A percentile compares a stretch with the other conserved stretches of the same genome.
Conservation (phyloP, 2,888 invertebrate species). For the Venustoraphidia nigricollis region DNA sequence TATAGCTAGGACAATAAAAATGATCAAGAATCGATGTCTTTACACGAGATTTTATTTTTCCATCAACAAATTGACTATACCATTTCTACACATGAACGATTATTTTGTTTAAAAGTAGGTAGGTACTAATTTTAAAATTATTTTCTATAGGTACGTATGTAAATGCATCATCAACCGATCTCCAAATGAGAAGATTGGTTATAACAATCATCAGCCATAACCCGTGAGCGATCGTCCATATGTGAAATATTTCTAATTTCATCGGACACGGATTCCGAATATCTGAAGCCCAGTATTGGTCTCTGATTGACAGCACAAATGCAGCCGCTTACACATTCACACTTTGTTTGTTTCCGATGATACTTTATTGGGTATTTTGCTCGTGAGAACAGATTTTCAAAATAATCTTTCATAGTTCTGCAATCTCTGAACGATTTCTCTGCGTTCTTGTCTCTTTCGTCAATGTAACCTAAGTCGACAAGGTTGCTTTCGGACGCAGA, state of each 20-base stretch:
- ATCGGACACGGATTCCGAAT: background rate
- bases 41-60: too few relatives aligned
- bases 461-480: constrained; percentile 1
- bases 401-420: constrained; percentile 6
- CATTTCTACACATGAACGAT: too few relatives aligned
- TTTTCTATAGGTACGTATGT: too few relatives aligned
- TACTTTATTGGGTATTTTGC: constrained; percentile 1
- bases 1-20: too few relatives aligned
- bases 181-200: too few relatives aligned
- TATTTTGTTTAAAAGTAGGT: too few relatives aligned
- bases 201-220: background rate
- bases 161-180: too few relatives aligned
- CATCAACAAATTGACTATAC: too few relatives aligned
- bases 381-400: constrained; percentile 4
- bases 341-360: constrained; percentile 1
- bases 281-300: background rate
- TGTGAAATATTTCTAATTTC: background rate
- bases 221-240: background rate
- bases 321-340: constrained; percentile 9
- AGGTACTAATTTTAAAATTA: too few relatives aligned
- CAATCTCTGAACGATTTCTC: constrained; percentile 3
- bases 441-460: constrained; percentile 2
- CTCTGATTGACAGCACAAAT: background rate
- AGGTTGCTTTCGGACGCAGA: constrained; percentile 9
- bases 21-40: too few relatives aligned